Conservation (phyloP, 2,797 vertebrate species). For the Dallia pectoralis region DNA sequence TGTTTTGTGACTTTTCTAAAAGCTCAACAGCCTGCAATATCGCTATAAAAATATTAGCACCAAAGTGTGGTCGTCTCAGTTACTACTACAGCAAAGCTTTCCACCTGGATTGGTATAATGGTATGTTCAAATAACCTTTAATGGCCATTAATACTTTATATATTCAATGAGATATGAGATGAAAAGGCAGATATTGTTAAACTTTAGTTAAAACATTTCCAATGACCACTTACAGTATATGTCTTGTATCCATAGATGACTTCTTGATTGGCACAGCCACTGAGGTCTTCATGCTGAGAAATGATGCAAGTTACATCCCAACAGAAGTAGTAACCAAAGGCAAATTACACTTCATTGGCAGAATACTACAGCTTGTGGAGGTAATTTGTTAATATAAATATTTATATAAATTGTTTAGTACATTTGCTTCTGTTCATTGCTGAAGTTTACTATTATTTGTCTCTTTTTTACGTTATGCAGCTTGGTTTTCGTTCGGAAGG, state of each 20-base stretch:
- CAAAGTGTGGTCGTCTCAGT: slow-evolving; percentile 70
- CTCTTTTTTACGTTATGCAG: slow-evolving; percentile 52
- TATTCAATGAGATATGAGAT: background rate
- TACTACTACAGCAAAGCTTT: slow-evolving; percentile 75
- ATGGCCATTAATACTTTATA: background rate
- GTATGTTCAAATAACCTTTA: slow-evolving; percentile 59
- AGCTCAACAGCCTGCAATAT: slow-evolving; percentile 82
- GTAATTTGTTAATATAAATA: slow-evolving; percentile 65
- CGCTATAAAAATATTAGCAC: slow-evolving; percentile 79
- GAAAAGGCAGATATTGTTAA: background rate
- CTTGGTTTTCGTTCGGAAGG: slow-evolving; percentile 75
- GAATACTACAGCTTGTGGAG: slow-evolving; percentile 77
- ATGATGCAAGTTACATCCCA: slow-evolving; percentile 70
- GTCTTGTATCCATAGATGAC: slow-evolving; percentile 61
- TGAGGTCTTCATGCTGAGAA: slow-evolving; percentile 75
- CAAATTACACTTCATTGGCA: slow-evolving; percentile 71
- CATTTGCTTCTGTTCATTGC: slow-evolving; percentile 17
- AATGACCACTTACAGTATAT: background rate
- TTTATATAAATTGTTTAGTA: background rate
- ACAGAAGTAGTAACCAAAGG: slow-evolving; percentile 72
- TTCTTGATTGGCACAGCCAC: slow-evolving; percentile 68
- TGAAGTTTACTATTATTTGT: background rate
- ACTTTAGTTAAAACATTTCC: background rate
- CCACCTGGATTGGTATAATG: slow-evolving; percentile 70
- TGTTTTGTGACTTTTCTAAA: slow-evolving; percentile 16